A percentile compares a stretch with the other conserved stretches of the same genome.
Conservation (phyloP, 2,888 invertebrate genomes). For the Perdita meconis region DNA sequence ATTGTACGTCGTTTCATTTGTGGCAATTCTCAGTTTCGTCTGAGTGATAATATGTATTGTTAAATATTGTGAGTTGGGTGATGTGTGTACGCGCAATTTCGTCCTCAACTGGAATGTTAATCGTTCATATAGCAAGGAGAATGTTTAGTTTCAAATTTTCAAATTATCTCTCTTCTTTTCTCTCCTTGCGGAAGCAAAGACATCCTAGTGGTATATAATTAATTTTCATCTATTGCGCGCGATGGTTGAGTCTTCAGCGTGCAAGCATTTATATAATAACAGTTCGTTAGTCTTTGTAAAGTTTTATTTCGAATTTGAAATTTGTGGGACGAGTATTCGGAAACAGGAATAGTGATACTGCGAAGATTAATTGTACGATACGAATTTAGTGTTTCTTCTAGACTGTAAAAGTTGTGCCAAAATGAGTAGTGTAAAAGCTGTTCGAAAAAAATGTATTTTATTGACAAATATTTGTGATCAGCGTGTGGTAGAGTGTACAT, state of each 20-base stretch:
- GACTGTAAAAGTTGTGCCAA: slow-evolving; percentile 56
- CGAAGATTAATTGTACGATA: neutral
- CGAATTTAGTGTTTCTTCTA: slow-evolving; percentile 7
- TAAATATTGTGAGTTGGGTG: neutral
- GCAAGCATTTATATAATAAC: slow-evolving; percentile 3
- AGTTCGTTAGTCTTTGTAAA: neutral
- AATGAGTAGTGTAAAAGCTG: slow-evolving; percentile 34
- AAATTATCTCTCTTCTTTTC: slow-evolving; percentile 14
- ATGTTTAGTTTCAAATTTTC: slow-evolving; percentile 20
- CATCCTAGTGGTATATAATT: neutral
- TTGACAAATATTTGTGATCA: slow-evolving; percentile 49
- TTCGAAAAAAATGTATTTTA: slow-evolving; percentile 58
- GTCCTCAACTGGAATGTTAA: slow-evolving; percentile 14
- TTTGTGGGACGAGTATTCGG: neutral
- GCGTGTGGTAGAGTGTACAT: slow-evolving; percentile 54
- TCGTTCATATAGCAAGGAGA: neutral
- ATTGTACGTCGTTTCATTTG: neutral
- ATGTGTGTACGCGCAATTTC: slow-evolving; percentile 14
- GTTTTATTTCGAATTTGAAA: neutral
- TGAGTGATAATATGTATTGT: neutral
- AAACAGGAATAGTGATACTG: neutral
- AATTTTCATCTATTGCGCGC: neutral
- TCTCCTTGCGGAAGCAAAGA: neutral
- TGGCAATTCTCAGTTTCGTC: slow-evolving; percentile 1
- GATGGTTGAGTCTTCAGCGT: neutral